These are phyloP conservation scores for Axis porcinus DNA, from an alignment of 2,113 vertebrate genomes.

Conservation along the genomic window DNA sequence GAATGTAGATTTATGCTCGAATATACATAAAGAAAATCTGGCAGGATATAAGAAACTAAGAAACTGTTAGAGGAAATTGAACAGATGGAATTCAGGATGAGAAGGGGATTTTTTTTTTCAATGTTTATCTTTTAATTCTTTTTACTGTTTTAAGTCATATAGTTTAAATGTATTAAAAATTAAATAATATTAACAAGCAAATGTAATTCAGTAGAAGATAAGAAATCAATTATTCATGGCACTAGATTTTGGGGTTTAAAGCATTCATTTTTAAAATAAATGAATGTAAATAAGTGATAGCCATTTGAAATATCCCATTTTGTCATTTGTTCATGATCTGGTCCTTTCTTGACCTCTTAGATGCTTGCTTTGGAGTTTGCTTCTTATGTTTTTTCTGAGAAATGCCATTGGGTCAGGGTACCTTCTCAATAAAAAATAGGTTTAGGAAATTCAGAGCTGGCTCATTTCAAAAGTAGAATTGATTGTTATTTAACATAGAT, in stretches of 20 bases:
- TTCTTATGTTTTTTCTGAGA: slow-evolving; percentile 29
- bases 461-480: not conserved
- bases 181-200: not conserved
- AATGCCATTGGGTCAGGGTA: not conserved
- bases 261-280: not conserved
- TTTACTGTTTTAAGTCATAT: not conserved
- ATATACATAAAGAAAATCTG: not conserved
- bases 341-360: not conserved
- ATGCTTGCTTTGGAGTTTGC: not conserved
- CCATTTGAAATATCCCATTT: not conserved
- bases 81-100: not conserved
- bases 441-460: slow-evolving; percentile 9
- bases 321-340: not conserved
- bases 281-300: not conserved
- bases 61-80: not conserved
- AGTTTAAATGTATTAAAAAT: not conserved
- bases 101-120: not conserved
- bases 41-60: not conserved
- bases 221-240: not conserved
- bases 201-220: not conserved
- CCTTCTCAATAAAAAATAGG: not conserved
- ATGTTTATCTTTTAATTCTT: not conserved
- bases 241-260: not conserved
- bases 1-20: not conserved
- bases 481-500: slow-evolving; percentile 14